Evolutionary conservation across 1,140 invertebrate genomes (phyloP).

Genomic region (Solen grandis): DNA sequence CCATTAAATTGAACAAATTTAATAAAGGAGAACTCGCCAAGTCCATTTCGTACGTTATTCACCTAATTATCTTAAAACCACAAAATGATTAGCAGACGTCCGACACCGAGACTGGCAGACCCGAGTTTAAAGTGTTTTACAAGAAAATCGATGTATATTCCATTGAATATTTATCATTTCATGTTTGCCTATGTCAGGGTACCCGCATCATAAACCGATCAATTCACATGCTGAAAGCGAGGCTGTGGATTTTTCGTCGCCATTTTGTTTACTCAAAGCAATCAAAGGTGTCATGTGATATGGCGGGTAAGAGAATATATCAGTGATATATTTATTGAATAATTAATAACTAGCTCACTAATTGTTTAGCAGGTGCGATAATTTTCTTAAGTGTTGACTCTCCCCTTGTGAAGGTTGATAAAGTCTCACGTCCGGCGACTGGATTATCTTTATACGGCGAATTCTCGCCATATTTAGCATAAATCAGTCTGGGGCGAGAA

Average conservation of each 20-base stretch:
- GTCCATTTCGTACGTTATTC: too few relatives aligned
- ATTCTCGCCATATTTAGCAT: conserved; percentile 37
- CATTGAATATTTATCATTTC: conserved; percentile 54
- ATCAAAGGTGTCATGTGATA: conserved; percentile 43
- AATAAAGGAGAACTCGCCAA: too few relatives aligned
- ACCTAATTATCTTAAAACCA: too few relatives aligned
- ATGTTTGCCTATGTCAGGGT: conserved; percentile 44
- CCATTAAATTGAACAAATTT: too few relatives aligned
- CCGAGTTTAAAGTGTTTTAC: not conserved
- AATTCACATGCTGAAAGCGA: conserved; percentile 46
- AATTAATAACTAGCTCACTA: conserved; percentile 55
- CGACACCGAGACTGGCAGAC: too few relatives aligned
- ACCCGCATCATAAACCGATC: conserved; percentile 33
- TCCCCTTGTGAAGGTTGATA: conserved; percentile 49
- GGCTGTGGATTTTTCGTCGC: conserved; percentile 47
- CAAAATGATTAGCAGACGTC: too few relatives aligned
- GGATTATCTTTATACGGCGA: conserved; percentile 48
- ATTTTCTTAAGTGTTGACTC: conserved; percentile 55
- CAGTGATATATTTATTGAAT: conserved; percentile 56
- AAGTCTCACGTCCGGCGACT: conserved; percentile 52
- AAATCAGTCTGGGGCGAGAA: conserved; percentile 18
- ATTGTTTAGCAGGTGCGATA: conserved; percentile 51
- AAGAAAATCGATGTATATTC: conserved; percentile 38
- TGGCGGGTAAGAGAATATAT: conserved; percentile 36
- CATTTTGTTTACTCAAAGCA: conserved; percentile 42